A percentile compares a stretch with the other conserved stretches of the same genome.
Conservation (phyloP, 2,113 vertebrate species). For the Phaethon lepturus region DNA sequence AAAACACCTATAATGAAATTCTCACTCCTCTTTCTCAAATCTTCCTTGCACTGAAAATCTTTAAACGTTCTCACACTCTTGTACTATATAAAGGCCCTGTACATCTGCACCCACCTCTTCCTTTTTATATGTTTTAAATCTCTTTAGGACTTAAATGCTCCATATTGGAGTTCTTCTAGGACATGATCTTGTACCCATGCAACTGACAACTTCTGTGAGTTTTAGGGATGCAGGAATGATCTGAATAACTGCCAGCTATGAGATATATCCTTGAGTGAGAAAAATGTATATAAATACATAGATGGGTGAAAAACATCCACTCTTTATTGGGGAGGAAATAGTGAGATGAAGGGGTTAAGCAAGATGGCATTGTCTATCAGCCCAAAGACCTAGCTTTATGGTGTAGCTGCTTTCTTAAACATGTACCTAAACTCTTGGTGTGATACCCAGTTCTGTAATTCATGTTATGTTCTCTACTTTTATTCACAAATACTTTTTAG, state of each 20-base stretch:
- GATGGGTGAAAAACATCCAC: neutral
- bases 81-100: slow-evolving; percentile 73
- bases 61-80: slow-evolving; percentile 67
- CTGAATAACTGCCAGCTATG: neutral
- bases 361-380: neutral
- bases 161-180: slow-evolving; percentile 40
- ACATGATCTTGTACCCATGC: slow-evolving; percentile 1
- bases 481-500: neutral
- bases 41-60: slow-evolving; percentile 57
- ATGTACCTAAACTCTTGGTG: neutral
- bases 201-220: neutral
- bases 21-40: slow-evolving; percentile 67
- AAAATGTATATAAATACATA: neutral
- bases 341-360: neutral
- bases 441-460: neutral
- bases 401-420: neutral
- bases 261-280: neutral
- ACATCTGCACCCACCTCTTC: slow-evolving; percentile 61
- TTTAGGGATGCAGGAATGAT: neutral
- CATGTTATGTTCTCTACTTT: neutral
- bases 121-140: slow-evolving; percentile 48
- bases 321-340: neutral
- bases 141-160: slow-evolving; percentile 45
- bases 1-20: slow-evolving; percentile 73
- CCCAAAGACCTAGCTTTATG: neutral